Percentiles rank a stretch among this genome's conserved stretches.
Evolutionary conservation across 1,140 invertebrate genomes (phyloP).

Genomic region (Drosophila kikkawai): DNA sequence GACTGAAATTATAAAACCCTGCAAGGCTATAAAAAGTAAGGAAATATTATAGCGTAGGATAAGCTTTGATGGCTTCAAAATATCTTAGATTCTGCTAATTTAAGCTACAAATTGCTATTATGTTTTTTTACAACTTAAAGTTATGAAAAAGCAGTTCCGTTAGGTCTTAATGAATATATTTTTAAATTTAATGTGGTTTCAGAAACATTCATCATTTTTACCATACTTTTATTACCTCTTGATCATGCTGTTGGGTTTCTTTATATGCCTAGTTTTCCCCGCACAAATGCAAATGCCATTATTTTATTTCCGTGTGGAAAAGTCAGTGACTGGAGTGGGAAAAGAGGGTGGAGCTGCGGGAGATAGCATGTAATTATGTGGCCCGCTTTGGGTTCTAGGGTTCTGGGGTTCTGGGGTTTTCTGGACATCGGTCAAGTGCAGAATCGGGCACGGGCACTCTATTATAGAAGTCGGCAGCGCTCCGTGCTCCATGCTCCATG

Average conservation of each 20-base stretch:
- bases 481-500: slow-evolving; percentile 9
- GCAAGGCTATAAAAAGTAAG: not conserved
- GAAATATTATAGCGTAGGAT: not conserved
- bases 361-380: slow-evolving; percentile 71
- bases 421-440: slow-evolving; percentile 71
- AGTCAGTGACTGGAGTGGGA: slow-evolving; percentile 9
- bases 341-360: slow-evolving; percentile 39
- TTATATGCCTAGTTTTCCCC: not conserved
- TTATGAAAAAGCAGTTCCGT: too few relatives aligned
- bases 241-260: not conserved
- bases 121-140: too few relatives aligned
- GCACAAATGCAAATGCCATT: not conserved
- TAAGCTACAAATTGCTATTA: not conserved
- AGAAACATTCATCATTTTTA: not conserved
- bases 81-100: not conserved
- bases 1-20: too few relatives aligned
- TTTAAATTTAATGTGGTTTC: not conserved
- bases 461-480: slow-evolving; percentile 28
- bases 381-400: slow-evolving; percentile 19
- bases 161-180: not conserved
- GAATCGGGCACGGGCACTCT: slow-evolving; percentile 65
- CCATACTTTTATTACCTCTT: not conserved
- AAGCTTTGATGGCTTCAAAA: not conserved
- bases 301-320: slow-evolving; percentile 20
- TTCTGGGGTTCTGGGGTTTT: slow-evolving; percentile 25